These are phyloP conservation scores for Diprion similis DNA, from an alignment of 1,140 invertebrate species.

Conservation along the genomic window DNA sequence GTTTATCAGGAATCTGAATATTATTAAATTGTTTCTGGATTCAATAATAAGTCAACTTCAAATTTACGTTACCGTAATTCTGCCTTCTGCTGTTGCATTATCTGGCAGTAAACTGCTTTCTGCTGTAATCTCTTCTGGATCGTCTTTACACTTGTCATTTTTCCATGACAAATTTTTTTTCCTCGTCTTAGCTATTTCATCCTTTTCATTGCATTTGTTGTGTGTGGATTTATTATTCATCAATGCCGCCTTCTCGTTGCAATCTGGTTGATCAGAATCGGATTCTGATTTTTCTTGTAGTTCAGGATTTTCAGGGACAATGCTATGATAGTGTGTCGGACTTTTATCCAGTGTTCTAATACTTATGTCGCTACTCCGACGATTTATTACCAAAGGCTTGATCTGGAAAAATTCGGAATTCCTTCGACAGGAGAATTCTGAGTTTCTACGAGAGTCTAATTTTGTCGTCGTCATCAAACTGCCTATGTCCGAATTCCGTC, in stretches of 20 bases:
- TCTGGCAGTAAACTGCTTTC: slow-evolving; percentile 56
- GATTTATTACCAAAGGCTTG: slow-evolving; percentile 46
- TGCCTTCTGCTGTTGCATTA: slow-evolving; percentile 31
- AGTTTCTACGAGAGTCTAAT: slow-evolving; percentile 46
- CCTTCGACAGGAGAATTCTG: slow-evolving; percentile 44
- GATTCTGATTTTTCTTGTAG: slow-evolving; percentile 51
- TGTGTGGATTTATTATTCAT: slow-evolving; percentile 45
- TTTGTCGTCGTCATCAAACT: slow-evolving; percentile 33
- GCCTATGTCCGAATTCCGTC: slow-evolving; percentile 51
- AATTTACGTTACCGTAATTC: slow-evolving; percentile 34
- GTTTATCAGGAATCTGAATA: slow-evolving; percentile 29
- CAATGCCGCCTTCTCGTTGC: slow-evolving; percentile 49
- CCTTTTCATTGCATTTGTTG: slow-evolving; percentile 40
- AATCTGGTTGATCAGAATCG: slow-evolving; percentile 54
- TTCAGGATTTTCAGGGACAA: slow-evolving; percentile 41
- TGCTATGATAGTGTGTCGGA: slow-evolving; percentile 45
- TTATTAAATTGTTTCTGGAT: slow-evolving; percentile 17
- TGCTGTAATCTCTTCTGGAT: slow-evolving; percentile 51
- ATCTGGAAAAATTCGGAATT: slow-evolving; percentile 47
- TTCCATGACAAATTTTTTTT: slow-evolving; percentile 56
- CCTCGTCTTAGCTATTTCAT: slow-evolving; percentile 42
- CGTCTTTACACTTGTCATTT: slow-evolving; percentile 47
- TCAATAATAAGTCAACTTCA: slow-evolving; percentile 10
- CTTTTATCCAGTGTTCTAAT: slow-evolving; percentile 51
- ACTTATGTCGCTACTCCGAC: slow-evolving; percentile 51